These are phyloP conservation scores for Aphrophora alni DNA, from an alignment of 2,888 invertebrate genomes.

Conservation along the genomic window DNA sequence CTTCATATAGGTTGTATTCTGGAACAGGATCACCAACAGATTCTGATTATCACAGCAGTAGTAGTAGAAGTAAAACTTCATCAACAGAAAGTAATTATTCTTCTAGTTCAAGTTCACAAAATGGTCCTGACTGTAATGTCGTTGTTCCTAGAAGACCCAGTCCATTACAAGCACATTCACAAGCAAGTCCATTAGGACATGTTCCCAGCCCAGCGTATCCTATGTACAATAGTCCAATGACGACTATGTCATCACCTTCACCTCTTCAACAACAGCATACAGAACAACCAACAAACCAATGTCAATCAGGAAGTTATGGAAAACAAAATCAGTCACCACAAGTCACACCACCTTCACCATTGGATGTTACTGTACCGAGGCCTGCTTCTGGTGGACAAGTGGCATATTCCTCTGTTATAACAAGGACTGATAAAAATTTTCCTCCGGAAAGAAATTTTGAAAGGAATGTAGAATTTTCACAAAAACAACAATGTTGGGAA, in stretches of 20 bases:
- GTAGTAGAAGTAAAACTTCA: conserved; percentile 20
- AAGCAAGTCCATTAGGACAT: conserved; percentile 75
- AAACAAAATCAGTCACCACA: conserved; percentile 55
- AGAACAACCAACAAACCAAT: conserved; percentile 10
- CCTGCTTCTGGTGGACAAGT: conserved; percentile 64
- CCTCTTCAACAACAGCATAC: conserved; percentile 66
- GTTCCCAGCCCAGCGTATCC: conserved; percentile 82
- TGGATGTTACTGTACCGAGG: conserved; percentile 72
- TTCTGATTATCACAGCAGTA: conserved; percentile 40
- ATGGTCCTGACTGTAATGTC: conserved; percentile 69
- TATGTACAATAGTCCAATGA: conserved; percentile 84
- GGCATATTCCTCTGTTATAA: conserved; percentile 84
- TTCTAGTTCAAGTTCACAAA: conserved; percentile 59
- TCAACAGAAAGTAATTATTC: conserved; percentile 43
- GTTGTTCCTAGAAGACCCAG: conserved; percentile 73
- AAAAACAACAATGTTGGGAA: conserved; percentile 35
- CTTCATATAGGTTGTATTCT: conserved; percentile 12
- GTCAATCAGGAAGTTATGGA: conserved; percentile 42
- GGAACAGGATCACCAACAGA: conserved; percentile 33
- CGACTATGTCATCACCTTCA: conserved; percentile 72
- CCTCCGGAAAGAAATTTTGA: conserved; percentile 29
- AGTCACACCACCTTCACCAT: conserved; percentile 70
- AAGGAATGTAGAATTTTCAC: conserved; percentile 26
- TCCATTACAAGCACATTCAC: conserved; percentile 71
- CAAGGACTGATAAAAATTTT: conserved; percentile 61